Evolutionary conservation across 2,113 vertebrate genomes (phyloP).

Genomic region (Neopipo cinnamomea): DNA sequence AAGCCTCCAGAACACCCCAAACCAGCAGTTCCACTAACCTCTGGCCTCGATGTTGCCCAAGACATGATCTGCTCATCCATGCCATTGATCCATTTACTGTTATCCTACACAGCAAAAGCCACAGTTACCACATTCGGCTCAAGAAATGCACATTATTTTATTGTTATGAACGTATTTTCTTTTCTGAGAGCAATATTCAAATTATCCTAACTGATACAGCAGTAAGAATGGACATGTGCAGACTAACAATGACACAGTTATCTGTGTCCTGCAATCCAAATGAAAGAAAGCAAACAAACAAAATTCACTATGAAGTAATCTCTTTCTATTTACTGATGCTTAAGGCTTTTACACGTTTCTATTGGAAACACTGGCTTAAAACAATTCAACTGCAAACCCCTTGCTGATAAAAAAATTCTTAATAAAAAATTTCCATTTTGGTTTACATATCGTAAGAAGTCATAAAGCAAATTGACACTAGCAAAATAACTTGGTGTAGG

Average conservation of each 20-base stretch:
- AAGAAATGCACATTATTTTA: background rate
- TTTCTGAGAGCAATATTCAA: background rate
- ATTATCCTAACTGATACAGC: background rate
- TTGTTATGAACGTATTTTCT: background rate
- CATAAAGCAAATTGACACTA: background rate
- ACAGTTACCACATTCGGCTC: background rate
- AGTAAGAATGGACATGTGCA: background rate
- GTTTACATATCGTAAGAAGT: background rate
- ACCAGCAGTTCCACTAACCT: conserved; percentile 75
- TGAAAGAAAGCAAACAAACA: background rate
- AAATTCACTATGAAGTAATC: background rate
- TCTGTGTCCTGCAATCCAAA: background rate
- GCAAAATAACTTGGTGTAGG: background rate
- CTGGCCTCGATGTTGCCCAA: conserved; percentile 93
- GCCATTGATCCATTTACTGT: conserved; percentile 92
- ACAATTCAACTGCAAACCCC: background rate
- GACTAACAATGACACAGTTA: background rate
- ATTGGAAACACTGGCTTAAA: background rate
- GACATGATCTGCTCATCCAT: conserved; percentile 98
- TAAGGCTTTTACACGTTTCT: background rate
- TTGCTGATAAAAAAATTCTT: background rate
- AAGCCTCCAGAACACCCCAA: background rate
- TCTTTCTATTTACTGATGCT: background rate
- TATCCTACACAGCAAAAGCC: conserved; percentile 80
- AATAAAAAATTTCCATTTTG: background rate